Evolutionary conservation across 1,140 invertebrate genomes (phyloP), one percentile per base, ranked within the genome.

Genomic region (Saxidomus purpurata): DNA sequence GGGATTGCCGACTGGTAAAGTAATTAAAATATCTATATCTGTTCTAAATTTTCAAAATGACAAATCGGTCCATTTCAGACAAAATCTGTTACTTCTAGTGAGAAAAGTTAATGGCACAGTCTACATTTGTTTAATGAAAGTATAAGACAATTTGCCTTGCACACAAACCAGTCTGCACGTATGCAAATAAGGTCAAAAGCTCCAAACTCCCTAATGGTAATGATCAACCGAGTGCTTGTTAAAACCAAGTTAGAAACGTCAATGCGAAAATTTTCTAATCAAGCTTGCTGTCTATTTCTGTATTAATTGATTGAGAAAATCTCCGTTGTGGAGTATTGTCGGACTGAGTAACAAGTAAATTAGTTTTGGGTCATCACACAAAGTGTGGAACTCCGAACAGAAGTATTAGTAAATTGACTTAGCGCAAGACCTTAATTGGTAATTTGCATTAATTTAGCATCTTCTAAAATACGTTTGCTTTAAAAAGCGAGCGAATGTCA

Each of bases 401-500:
- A 88, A 79, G 77, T 81, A 88, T 88, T 88, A 88, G 86, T 38
- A 88, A 88, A 88, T 88, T 88, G 86, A 88, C 86, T 88, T 88
- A 88, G 86, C 86, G 59, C 76, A 81, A 25, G 28, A 74, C 76
- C 86, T 88, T 88, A 88, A 88, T 88, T 88, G 86, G 77, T 81
- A 88, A 88, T 88, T 88, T 88, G 86, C 86, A 88, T 88, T 88
- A 88, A 88, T 88, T 88, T 88, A 55, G 49, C 28, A 47, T 77
- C 55, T 69, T 88, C 61, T 81, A 74, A 74, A 79, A 79, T 55
- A 79, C 76, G 19, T 19, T 25, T 0, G n/a, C n/a, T 36, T 77
- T 77, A 77, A 31, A 52, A 34, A 47, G 1, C 0, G n/a, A 3
- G 47, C 22, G 1, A 17, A 36, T 38, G 17, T 79, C 11, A 52